phyloP scores from a whole-genome alignment of 2,113 vertebrate genomes.

The Chionis minor region DNA sequence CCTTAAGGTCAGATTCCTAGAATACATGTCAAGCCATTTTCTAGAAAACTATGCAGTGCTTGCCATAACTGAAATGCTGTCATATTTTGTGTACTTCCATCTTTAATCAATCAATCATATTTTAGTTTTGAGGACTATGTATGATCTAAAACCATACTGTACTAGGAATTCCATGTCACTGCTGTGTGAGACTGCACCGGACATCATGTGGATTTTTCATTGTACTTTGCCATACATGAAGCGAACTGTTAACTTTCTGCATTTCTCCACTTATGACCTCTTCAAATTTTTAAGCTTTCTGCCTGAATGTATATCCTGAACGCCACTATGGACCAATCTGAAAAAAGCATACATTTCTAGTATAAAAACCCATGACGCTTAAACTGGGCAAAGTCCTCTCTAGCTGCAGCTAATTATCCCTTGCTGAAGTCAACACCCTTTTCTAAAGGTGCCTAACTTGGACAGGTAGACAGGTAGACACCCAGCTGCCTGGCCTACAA shows the following conservation, averaged over 20 bases:
- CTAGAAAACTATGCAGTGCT: conserved; percentile 47
- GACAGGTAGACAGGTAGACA: background rate
- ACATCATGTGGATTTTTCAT: background rate
- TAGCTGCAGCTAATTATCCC: background rate
- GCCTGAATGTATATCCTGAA: background rate
- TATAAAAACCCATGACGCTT: background rate
- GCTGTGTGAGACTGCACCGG: background rate
- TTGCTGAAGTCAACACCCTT: background rate
- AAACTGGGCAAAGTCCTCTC: background rate
- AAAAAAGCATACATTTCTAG: background rate
- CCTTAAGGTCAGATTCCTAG: conserved; percentile 77
- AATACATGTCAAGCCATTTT: conserved; percentile 67
- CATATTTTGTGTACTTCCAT: conserved; percentile 25
- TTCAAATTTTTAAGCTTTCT: background rate
- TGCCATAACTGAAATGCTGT: conserved; percentile 34
- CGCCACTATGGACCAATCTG: background rate
- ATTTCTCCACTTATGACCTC: background rate
- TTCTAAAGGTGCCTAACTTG: background rate
- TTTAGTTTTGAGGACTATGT: background rate
- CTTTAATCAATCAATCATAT: conserved; percentile 14
- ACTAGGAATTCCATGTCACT: background rate
- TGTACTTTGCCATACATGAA: background rate
- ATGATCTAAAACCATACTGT: background rate
- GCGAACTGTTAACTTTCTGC: background rate
- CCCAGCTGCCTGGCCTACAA: background rate